These are phyloP conservation scores for Pachycephala philippinensis DNA, from an alignment of 2,113 vertebrate genomes.

Conservation along the genomic window DNA sequence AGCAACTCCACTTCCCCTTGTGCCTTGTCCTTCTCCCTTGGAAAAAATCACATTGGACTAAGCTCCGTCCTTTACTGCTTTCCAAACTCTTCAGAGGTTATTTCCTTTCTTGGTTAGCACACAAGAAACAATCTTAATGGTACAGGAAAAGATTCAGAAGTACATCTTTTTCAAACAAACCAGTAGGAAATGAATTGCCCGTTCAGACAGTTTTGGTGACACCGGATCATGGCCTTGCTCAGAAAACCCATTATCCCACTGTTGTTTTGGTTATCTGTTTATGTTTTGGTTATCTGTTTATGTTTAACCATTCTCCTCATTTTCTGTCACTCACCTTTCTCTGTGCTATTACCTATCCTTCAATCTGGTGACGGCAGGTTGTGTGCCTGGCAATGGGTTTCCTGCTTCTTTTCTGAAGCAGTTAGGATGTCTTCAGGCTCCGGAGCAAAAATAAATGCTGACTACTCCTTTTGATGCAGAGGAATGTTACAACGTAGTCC, in stretches of 20 bases:
- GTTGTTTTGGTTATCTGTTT: background rate
- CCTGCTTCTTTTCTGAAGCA: background rate
- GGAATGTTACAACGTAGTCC: constrained; percentile 37
- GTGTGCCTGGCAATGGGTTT: background rate
- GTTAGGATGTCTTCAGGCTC: background rate
- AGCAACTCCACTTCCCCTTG: background rate
- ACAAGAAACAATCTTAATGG: background rate
- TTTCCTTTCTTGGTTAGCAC: background rate
- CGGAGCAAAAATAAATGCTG: constrained; percentile 38
- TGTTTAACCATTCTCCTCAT: background rate
- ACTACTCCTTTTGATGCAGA: background rate
- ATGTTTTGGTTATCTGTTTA: background rate
- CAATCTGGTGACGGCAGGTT: background rate
- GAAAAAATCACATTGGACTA: background rate
- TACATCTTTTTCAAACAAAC: background rate
- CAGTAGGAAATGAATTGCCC: background rate
- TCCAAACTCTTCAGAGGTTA: background rate
- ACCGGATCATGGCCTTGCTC: background rate
- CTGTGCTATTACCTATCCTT: background rate
- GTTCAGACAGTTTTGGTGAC: background rate
- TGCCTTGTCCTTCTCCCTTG: background rate
- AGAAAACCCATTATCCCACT: background rate
- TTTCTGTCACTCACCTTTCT: background rate
- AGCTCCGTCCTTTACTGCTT: background rate
- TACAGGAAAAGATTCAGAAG: background rate